Conservation (phyloP, 2,888 invertebrate species). For the Baccha elongata region DNA sequence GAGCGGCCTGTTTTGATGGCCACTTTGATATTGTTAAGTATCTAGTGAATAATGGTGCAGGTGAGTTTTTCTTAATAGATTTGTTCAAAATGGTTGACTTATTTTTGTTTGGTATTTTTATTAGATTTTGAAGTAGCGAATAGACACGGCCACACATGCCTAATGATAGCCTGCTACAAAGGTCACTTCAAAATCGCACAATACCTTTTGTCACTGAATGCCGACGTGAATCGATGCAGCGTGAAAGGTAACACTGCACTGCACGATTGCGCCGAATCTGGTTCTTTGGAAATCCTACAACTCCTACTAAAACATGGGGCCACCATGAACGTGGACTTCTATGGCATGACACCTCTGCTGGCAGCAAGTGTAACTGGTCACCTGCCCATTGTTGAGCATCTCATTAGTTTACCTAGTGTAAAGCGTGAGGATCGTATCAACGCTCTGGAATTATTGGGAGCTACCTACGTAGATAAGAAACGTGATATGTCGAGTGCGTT, state of each 20-base stretch:
- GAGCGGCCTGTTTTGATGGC: slow-evolving; percentile 98
- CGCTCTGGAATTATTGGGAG: slow-evolving; percentile 95
- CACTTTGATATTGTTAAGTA: slow-evolving; percentile 97
- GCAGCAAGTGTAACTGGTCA: slow-evolving; percentile 97
- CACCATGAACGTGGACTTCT: slow-evolving; percentile 96
- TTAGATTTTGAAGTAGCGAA: slow-evolving; percentile 98
- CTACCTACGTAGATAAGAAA: slow-evolving; percentile 98
- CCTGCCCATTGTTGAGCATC: slow-evolving; percentile 95
- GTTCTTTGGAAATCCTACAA: slow-evolving; percentile 95
- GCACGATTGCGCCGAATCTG: slow-evolving; percentile 98
- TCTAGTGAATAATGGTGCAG: slow-evolving; percentile 94
- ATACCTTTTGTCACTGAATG: slow-evolving; percentile 92
- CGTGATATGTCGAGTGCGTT: slow-evolving; percentile 96
- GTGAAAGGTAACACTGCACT: slow-evolving; percentile 96
- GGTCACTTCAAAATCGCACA: slow-evolving; percentile 95
- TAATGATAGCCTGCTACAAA: slow-evolving; percentile 99
- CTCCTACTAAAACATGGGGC: slow-evolving; percentile 94
- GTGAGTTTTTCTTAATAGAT: too few relatives aligned
- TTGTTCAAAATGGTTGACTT: too few relatives aligned
- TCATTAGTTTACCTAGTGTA: slow-evolving; percentile 90
- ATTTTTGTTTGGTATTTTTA: background rate
- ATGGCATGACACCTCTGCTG: slow-evolving; percentile 97
- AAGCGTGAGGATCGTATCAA: slow-evolving; percentile 91
- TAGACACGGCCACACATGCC: slow-evolving; percentile 96
- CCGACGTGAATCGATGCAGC: slow-evolving; percentile 96